phyloP scores from a whole-genome alignment of 2,888 invertebrate genomes.

The Ceramica pisi region DNA sequence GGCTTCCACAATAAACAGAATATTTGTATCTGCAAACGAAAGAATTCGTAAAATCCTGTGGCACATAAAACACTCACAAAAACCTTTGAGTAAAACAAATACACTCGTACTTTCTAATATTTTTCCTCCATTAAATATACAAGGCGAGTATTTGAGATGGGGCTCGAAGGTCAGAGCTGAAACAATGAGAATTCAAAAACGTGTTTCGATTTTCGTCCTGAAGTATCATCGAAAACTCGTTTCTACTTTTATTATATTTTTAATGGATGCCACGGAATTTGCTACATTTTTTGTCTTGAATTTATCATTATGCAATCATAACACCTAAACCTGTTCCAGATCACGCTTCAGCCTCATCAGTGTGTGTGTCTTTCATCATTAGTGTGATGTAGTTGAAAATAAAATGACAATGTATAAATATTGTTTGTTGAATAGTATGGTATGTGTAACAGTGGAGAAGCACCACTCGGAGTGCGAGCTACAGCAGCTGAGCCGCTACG shows the following conservation, averaged over 20 bases:
- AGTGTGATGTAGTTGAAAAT: constrained; percentile 41
- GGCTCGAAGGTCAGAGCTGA: constrained; percentile 33
- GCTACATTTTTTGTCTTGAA: neutral
- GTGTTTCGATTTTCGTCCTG: neutral
- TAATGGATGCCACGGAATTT: neutral
- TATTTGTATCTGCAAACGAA: constrained; percentile 32
- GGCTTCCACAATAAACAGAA: constrained; percentile 22
- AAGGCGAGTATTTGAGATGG: constrained; percentile 27
- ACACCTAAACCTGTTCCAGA: constrained; percentile 37
- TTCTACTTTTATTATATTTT: neutral
- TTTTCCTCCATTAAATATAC: constrained; percentile 37
- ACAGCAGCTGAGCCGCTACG: constrained; percentile 88
- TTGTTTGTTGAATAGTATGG: constrained; percentile 68
- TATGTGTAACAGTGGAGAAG: constrained; percentile 82
- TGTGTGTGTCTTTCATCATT: constrained; percentile 17
- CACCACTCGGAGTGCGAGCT: constrained; percentile 89
- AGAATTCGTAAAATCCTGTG: constrained; percentile 20
- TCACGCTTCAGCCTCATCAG: constrained; percentile 36
- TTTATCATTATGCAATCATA: constrained; percentile 2
- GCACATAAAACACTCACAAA: constrained; percentile 28
- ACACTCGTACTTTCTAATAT: constrained; percentile 20
- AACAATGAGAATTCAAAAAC: constrained; percentile 34
- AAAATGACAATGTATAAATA: constrained; percentile 39
- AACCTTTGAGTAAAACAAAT: constrained; percentile 24
- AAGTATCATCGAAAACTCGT: constrained; percentile 18